Evolutionary conservation across 2,797 vertebrate species (phyloP), one percentile per base, ranked within the genome.

Genomic region (Harpagifer antarcticus): DNA sequence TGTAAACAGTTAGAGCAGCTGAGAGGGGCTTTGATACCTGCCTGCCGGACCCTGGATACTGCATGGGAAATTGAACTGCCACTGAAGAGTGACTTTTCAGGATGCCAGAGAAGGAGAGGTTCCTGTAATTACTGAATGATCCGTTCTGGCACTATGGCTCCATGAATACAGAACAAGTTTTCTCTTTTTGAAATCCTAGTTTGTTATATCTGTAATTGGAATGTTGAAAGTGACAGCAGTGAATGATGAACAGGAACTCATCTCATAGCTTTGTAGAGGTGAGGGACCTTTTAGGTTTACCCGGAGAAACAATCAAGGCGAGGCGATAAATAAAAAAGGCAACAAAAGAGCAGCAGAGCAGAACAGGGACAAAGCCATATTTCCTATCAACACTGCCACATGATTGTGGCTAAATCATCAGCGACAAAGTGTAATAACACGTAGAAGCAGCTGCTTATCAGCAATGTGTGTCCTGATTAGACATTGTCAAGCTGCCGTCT

Each of bases 1-100:
- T 88, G 83, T 85, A 86, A 90, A 90, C 81, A 84, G 78, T 84
- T 74, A 31, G 74, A 85, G 86, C 74, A 74, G 79, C 70, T 74
- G 82, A 89, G 78, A 72, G 73, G 69, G 68, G 80, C 82, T 85
- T 81, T 78, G 76, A 86, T 83, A 85, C 73, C 84, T 68, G 80
- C 55, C 73, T 2, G 44, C 40, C 14, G 47, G 76, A 86, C 65
- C 56, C 13, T 66, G 73, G 71, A 70, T 49, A 14, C 74, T 62
- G 71, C 15, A 54, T 58, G 72, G 69, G 60, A 78, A 74, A 88
- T 59, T 63, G 37, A 78, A 62, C 71, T 57, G 76, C 79, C 74
- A 65, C 14, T 56, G 61, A 73, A 72, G 59, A 82, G 77, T 16
- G 77, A 68, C 85, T 87, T 75, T 67, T 56, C 31, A 76, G 72